Evolutionary conservation across 2,888 invertebrate genomes (phyloP).

Genomic region (Seira musarum): DNA sequence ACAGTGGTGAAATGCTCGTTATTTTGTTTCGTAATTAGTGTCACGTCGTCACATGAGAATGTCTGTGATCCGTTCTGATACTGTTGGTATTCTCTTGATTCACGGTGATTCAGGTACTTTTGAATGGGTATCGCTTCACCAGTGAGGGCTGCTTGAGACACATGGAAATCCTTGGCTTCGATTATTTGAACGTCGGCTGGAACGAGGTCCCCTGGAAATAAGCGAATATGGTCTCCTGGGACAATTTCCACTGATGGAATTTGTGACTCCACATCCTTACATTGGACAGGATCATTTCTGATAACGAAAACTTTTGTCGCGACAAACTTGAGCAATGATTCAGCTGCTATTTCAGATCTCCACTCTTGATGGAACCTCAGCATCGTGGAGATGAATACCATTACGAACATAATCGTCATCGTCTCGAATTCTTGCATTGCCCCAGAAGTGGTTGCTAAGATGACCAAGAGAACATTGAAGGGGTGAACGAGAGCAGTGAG

Average conservation of each 20-base stretch:
- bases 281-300: slow-evolving; percentile 14
- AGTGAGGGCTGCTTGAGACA: slow-evolving; percentile 49
- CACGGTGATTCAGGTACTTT: slow-evolving; percentile 22
- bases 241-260: slow-evolving; percentile 46
- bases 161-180: slow-evolving; percentile 41
- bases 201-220: slow-evolving; percentile 37
- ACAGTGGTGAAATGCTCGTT: background rate
- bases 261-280: slow-evolving; percentile 3
- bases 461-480: slow-evolving; percentile 52
- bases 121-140: slow-evolving; percentile 55
- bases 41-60: too few species aligned
- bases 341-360: slow-evolving; percentile 47
- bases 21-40: background rate
- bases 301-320: slow-evolving; percentile 47
- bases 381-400: slow-evolving; percentile 54
- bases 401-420: slow-evolving; percentile 55
- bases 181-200: slow-evolving; percentile 42
- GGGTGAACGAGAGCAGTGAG: slow-evolving; percentile 47
- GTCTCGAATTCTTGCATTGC: slow-evolving; percentile 39
- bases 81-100: background rate
- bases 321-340: slow-evolving; percentile 39
- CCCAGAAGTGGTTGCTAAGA: slow-evolving; percentile 40
- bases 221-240: slow-evolving; percentile 32
- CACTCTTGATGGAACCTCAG: slow-evolving; percentile 58
- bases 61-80: background rate